phyloP scores from a whole-genome alignment of 2,113 vertebrate species.

The Syngnathus floridae region DNA sequence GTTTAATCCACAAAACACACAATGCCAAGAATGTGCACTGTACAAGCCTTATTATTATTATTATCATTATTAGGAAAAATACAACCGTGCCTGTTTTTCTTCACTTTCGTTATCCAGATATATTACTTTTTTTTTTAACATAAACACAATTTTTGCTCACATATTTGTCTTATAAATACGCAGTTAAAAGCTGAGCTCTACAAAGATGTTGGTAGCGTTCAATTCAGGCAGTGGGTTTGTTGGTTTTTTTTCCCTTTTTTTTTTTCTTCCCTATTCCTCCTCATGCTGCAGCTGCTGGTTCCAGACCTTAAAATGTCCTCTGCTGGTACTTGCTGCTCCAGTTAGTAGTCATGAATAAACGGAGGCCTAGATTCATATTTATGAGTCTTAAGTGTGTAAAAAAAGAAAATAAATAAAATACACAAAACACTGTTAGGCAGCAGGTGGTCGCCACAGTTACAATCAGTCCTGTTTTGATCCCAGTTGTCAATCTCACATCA shows the following conservation, averaged over 20 bases:
- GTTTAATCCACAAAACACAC: constrained; percentile 77
- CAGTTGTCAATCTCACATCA: constrained; percentile 28
- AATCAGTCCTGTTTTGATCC: neutral
- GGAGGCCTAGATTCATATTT: neutral
- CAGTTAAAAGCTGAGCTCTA: constrained; percentile 65
- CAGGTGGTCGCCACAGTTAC: constrained; percentile 65
- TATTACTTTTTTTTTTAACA: constrained; percentile 16
- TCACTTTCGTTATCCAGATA: constrained; percentile 45
- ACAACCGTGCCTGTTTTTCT: constrained; percentile 63
- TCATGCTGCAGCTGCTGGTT: constrained; percentile 63
- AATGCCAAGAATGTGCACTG: constrained; percentile 73
- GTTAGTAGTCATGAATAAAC: constrained; percentile 43
- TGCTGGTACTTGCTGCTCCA: constrained; percentile 51
- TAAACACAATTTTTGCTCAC: constrained; percentile 35
- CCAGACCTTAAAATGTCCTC: constrained; percentile 34
- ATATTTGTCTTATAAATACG: constrained; percentile 63
- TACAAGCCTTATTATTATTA: constrained; percentile 66
- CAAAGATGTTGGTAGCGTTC: constrained; percentile 49
- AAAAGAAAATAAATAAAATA: constrained; percentile 37
- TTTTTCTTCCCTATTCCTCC: no score
- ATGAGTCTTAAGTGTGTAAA: constrained; percentile 36
- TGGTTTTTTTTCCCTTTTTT: constrained; percentile 11
- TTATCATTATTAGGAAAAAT: constrained; percentile 54
- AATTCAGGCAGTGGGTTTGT: constrained; percentile 62
- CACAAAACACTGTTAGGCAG: constrained; percentile 65